phyloP scores from a whole-genome alignment of 2,797 vertebrate species.

The Sciaenops ocellatus region DNA sequence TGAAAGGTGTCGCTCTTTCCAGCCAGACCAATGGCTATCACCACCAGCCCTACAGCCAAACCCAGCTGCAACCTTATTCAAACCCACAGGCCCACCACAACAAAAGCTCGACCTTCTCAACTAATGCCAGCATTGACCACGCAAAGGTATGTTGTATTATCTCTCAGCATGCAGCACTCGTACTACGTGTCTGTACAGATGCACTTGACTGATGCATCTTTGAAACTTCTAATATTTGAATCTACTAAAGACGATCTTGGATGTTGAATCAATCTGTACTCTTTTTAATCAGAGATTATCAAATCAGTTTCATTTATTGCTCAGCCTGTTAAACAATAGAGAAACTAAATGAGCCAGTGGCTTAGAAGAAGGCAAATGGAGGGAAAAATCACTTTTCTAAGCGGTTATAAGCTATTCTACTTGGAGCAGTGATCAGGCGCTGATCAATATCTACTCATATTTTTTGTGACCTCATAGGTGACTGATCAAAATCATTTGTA shows the following conservation, averaged over 20 bases:
- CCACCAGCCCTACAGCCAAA: conserved; percentile 27
- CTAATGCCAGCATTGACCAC: conserved; percentile 12
- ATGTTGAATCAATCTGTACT: not conserved
- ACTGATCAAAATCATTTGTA: not conserved
- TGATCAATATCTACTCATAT: not conserved
- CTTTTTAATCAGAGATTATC: not conserved
- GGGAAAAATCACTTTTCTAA: not conserved
- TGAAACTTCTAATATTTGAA: not conserved
- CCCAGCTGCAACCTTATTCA: conserved; percentile 34
- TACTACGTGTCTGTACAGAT: not conserved
- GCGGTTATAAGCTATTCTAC: not conserved
- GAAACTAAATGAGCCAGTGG: not conserved
- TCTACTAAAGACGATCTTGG: not conserved
- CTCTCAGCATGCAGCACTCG: not conserved
- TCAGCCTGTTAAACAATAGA: not conserved
- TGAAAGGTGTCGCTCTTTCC: conserved; percentile 21
- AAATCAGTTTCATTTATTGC: not conserved
- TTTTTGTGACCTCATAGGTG: not conserved
- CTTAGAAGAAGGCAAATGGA: not conserved
- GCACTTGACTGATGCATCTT: not conserved
- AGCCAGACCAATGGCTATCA: conserved; percentile 29
- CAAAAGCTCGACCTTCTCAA: conserved; percentile 16
- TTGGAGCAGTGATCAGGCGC: not conserved
- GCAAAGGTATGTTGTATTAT: conserved; percentile 54
- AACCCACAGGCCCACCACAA: conserved; percentile 23